Conservation (phyloP, 2,113 vertebrate genomes). For the Corythaeola cristata region DNA sequence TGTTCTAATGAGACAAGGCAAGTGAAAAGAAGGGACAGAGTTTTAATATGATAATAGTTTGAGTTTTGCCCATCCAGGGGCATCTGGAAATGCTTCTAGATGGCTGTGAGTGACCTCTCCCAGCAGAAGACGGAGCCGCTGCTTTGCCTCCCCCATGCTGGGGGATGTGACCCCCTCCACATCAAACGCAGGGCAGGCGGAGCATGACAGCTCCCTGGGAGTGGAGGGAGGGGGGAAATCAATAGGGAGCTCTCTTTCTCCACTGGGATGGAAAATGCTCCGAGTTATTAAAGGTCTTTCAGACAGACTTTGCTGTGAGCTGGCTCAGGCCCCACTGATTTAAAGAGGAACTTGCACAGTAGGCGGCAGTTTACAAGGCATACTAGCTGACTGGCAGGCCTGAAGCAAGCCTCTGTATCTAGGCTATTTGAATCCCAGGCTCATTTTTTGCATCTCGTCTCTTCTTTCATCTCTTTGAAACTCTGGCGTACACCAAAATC, state of each 20-base stretch:
- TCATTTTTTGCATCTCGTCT: background rate
- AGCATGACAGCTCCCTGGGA: slow-evolving; percentile 2
- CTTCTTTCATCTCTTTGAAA: background rate
- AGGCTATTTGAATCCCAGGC: background rate
- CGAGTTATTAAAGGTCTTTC: slow-evolving; percentile 29
- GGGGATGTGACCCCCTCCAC: background rate
- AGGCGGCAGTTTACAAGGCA: background rate
- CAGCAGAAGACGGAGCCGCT: background rate
- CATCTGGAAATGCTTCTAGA: background rate
- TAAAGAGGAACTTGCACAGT: background rate
- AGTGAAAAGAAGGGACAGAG: background rate
- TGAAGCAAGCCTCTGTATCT: background rate
- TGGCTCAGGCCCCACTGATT: background rate
- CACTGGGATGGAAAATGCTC: slow-evolving; percentile 43
- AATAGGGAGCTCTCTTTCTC: slow-evolving; percentile 39
- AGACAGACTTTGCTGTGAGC: slow-evolving; percentile 17
- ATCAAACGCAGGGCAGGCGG: background rate
- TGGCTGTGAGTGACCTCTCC: background rate
- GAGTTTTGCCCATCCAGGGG: background rate
- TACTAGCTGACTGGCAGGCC: background rate
- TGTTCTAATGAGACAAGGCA: background rate
- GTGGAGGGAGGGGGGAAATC: background rate
- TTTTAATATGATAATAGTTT: background rate
- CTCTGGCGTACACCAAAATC: background rate
- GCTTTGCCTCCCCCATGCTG: background rate